Percentiles rank a stretch among this genome's conserved stretches.
Conservation (phyloP, 2,888 invertebrate genomes). For the Congeria kusceri region DNA sequence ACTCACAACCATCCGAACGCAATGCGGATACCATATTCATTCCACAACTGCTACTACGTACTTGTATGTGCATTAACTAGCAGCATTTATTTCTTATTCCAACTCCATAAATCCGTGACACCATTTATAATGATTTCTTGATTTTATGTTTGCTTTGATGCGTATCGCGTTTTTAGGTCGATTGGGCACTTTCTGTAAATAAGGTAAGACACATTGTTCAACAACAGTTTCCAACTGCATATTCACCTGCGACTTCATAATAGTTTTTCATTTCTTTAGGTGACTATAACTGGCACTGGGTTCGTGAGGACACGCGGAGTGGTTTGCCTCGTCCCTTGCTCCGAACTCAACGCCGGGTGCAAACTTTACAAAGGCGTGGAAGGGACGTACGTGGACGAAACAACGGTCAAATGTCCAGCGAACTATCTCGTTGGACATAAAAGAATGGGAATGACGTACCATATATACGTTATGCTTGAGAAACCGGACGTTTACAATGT, state of each 20-base stretch:
- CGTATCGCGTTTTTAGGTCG: no score
- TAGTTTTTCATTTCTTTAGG: conserved; percentile 5
- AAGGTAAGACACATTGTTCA: no score
- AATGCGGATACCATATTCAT: no score
- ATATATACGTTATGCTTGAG: conserved; percentile 3
- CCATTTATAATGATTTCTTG: no score
- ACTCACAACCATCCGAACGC: no score
- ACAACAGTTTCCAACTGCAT: no score
- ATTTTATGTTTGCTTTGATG: no score
- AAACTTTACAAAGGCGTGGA: not conserved
- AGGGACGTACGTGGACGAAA: not conserved
- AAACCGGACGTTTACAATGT: not conserved
- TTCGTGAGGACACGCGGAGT: not conserved
- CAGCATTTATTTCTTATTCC: no score
- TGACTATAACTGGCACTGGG: conserved; percentile 5
- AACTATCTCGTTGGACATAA: not conserved
- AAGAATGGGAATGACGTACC: not conserved
- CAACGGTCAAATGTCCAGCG: conserved; percentile 7
- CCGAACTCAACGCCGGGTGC: not conserved
- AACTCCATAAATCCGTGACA: no score
- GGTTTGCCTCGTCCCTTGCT: conserved; percentile 7
- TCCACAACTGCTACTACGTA: no score
- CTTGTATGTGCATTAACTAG: no score
- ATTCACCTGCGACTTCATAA: not conserved
- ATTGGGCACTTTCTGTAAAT: no score